Base-by-base conservation (phyloP, 2,888 invertebrate species). In the Drosophila picticornis region DNA sequence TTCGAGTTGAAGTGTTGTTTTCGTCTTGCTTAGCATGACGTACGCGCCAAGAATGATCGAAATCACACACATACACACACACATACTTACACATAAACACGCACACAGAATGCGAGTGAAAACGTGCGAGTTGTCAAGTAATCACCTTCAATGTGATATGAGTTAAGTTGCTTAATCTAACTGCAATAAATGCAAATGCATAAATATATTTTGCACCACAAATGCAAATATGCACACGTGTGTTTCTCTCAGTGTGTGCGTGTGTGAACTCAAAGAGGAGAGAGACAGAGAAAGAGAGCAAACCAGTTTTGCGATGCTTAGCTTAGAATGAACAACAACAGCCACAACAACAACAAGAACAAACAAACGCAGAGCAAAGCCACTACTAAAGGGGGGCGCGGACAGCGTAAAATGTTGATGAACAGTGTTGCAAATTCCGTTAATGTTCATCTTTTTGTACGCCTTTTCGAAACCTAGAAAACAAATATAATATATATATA, bases 271-370 rank as follows among this genome's bases (percentile, higher is more conserved):
- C 56, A 53, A 59, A 40, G 46, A 74, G 56, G 34, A 29, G 34
- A 43, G 25, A 34, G 34, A 46, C 40, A 46, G 67, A 38, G 58
- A 57, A 22, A 38, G 56, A 73, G 63, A 27, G 16, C 40, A 80
- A 78, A 78, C 81, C 78, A 68, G 81, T 80, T 78, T 72, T 68
- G 68, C 68, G 77, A 77, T 81, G 77, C 77, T 81, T 40, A 80
- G 72, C 67, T 78, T 72, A 76, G 77, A 62, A 80, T 61, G 60
- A 80, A 64, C 55, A 78, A 60, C 57, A 65, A 50, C 40, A 63
- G n/a, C 32, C 32, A 32, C 32, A 32, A 61, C 19, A 50, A 50
- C 43, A 68, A 36, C 34, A 27, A 65, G 62, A 75, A 75, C 66
- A 64, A 59, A 76, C 60, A 51, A 46, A 74, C 75, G 50, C 27